phyloP scores from a whole-genome alignment of 2,797 vertebrate species.

The Dallia pectoralis region DNA sequence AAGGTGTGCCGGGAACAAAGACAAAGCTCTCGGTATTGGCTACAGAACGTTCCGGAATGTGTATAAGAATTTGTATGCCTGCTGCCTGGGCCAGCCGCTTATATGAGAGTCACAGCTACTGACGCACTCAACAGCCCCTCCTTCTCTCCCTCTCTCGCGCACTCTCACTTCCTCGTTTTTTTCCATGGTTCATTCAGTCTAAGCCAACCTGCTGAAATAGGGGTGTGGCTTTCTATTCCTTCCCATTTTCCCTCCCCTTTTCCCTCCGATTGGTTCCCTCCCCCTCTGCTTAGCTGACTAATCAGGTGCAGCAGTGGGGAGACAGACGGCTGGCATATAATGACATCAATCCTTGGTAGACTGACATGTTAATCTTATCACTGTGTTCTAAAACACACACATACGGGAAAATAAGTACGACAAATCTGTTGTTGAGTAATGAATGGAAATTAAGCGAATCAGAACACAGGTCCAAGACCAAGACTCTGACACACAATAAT shows the following conservation, averaged over 20 bases:
- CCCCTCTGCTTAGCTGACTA: constrained; percentile 50
- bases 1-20: not conserved
- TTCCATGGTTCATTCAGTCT: constrained; percentile 2
- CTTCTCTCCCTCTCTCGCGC: constrained; percentile 3
- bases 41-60: not conserved
- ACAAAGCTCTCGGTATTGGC: not conserved
- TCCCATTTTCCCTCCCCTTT: not conserved
- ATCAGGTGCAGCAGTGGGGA: constrained; percentile 34
- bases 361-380: constrained; percentile 35
- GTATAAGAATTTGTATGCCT: not conserved
- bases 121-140: constrained; percentile 57
- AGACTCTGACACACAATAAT: constrained; percentile 3
- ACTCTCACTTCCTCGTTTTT: not conserved
- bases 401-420: not conserved
- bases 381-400: constrained; percentile 4
- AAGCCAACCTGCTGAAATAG: not conserved
- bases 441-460: constrained; percentile 45
- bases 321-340: constrained; percentile 47
- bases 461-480: constrained; percentile 6
- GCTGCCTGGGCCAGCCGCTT: constrained; percentile 32
- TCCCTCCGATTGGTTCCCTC: constrained; percentile 29
- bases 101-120: constrained; percentile 52
- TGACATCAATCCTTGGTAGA: constrained; percentile 51
- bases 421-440: constrained; percentile 21
- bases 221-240: not conserved